phyloP scores from a whole-genome alignment of 2,797 vertebrate species.

The Syndactyla subalaris region DNA sequence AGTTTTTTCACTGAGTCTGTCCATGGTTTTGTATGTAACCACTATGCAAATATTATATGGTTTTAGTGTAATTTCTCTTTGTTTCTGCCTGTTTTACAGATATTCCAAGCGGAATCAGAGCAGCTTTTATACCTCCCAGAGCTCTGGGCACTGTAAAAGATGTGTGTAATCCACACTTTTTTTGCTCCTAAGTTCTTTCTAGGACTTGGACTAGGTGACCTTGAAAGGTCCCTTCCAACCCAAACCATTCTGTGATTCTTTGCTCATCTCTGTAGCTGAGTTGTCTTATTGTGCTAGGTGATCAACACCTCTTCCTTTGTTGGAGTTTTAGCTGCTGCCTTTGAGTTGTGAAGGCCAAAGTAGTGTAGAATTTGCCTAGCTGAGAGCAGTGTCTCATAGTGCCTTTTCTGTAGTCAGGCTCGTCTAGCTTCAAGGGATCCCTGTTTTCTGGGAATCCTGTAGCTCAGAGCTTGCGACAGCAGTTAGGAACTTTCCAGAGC shows the following conservation, averaged over 20 bases:
- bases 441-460: background rate
- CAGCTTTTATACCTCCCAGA: background rate
- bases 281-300: background rate
- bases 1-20: background rate
- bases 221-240: background rate
- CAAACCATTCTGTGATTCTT: background rate
- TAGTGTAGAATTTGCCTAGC: background rate
- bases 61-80: background rate
- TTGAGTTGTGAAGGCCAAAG: background rate
- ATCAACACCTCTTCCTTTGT: background rate
- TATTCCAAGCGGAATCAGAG: background rate
- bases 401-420: background rate
- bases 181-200: background rate
- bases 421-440: background rate
- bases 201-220: background rate
- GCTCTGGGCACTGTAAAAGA: background rate
- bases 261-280: background rate
- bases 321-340: background rate
- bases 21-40: background rate
- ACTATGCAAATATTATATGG: rapidly evolving
- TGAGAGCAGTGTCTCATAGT: background rate
- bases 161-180: background rate
- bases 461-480: background rate
- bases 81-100: background rate
- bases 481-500: background rate